phyloP scores from a whole-genome alignment of 1,140 invertebrate genomes.

The Ceratosolen solmsi region DNA sequence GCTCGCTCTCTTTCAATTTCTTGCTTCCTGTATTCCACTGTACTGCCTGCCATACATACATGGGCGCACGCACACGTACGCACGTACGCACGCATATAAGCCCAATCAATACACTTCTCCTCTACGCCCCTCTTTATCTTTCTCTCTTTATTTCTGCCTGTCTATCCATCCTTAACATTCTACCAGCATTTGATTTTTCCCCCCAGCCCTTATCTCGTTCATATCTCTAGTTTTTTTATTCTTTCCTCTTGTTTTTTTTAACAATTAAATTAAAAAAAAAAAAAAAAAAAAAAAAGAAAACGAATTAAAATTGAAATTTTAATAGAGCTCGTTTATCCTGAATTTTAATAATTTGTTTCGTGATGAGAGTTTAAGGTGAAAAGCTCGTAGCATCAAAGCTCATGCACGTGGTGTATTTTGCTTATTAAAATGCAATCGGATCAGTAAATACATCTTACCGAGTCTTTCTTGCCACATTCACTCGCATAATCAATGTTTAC shows the following conservation, averaged over 20 bases:
- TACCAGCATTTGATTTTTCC: background rate
- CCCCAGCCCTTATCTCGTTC: background rate
- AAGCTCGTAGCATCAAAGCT: background rate
- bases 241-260: too few species aligned
- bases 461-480: background rate
- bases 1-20: conserved; percentile 43
- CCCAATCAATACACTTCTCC: too few species aligned
- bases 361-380: background rate
- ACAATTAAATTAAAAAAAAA: too few species aligned
- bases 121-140: background rate
- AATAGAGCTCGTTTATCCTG: conserved; percentile 18
- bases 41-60: background rate
- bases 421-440: conserved; percentile 1
- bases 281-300: too few species aligned
- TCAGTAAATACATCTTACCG: background rate
- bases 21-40: conserved; percentile 26
- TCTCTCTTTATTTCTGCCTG: background rate
- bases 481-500: background rate
- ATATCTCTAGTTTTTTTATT: conserved; percentile 20
- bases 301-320: conserved; percentile 18
- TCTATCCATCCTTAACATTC: background rate
- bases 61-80: too few species aligned
- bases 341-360: background rate
- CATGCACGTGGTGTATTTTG: background rate
- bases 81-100: too few species aligned